Evolutionary conservation across 2,113 vertebrate species (phyloP).

Genomic region (Passer montanus): DNA sequence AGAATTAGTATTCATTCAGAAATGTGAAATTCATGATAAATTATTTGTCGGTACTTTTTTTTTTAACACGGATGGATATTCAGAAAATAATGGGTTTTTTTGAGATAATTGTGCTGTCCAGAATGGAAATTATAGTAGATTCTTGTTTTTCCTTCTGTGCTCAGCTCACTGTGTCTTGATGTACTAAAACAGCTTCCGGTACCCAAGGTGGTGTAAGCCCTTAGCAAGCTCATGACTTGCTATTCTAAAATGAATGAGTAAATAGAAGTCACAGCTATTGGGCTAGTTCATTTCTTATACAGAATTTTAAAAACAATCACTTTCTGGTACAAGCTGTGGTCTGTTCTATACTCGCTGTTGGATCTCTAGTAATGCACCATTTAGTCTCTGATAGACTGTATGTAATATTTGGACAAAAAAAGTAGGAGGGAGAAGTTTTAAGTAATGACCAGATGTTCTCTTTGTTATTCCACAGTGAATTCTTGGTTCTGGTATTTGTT

Average conservation of each 20-base stretch:
- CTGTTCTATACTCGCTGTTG: background rate
- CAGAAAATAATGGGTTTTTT: background rate
- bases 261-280: background rate
- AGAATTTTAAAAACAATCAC: background rate
- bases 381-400: background rate
- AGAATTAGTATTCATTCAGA: background rate
- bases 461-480: background rate
- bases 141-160: too few relatives aligned
- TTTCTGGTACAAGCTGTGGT: background rate
- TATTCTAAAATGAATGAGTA: background rate
- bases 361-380: background rate
- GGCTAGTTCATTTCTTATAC: background rate
- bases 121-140: background rate
- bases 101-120: background rate
- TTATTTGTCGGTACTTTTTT: background rate
- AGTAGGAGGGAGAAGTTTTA: background rate
- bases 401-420: background rate
- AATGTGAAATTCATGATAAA: accelerated
- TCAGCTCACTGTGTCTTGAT: background rate
- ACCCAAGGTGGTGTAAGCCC: background rate
- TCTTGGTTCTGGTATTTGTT: background rate
- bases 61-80: background rate
- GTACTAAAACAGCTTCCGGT: background rate
- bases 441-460: background rate
- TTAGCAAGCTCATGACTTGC: background rate